phyloP scores from a whole-genome alignment of 2,888 invertebrate genomes.

The Lydus trimaculatus region DNA sequence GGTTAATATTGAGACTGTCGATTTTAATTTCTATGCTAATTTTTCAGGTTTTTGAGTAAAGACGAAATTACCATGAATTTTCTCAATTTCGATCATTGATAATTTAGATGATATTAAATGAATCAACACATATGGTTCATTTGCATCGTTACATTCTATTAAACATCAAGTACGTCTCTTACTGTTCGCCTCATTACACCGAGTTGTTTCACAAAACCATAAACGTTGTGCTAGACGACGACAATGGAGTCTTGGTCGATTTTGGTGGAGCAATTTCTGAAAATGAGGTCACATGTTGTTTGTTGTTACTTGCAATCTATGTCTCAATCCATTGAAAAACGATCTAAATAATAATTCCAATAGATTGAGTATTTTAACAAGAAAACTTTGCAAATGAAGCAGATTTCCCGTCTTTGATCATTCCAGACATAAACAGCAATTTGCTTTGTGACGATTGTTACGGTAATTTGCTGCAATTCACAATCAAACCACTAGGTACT shows the following conservation, averaged over 20 bases:
- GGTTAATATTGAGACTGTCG: background rate
- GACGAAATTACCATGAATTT: background rate
- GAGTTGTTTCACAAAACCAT: slow-evolving; percentile 26
- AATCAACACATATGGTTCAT: slow-evolving; percentile 43
- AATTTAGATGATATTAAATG: background rate
- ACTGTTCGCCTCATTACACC: slow-evolving; percentile 38
- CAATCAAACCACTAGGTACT: background rate
- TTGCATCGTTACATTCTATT: slow-evolving; percentile 48
- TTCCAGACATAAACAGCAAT: background rate
- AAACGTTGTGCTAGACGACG: background rate
- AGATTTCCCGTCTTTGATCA: background rate
- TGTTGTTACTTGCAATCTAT: background rate
- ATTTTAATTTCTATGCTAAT: slow-evolving; percentile 3
- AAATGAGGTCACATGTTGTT: background rate
- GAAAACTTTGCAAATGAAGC: background rate
- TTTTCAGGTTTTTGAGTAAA: background rate
- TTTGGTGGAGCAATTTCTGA: background rate
- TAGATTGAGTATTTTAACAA: background rate
- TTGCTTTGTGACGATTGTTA: background rate
- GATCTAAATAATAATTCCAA: slow-evolving; percentile 9
- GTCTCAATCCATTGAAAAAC: slow-evolving; percentile 10
- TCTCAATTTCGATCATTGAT: background rate
- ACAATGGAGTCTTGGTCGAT: background rate
- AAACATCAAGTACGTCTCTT: slow-evolving; percentile 39
- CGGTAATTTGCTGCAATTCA: background rate